These are phyloP conservation scores for Paracentrotus lividus DNA, from an alignment of 53 echinoderm and acorn worm species.

Conservation along the genomic window DNA sequence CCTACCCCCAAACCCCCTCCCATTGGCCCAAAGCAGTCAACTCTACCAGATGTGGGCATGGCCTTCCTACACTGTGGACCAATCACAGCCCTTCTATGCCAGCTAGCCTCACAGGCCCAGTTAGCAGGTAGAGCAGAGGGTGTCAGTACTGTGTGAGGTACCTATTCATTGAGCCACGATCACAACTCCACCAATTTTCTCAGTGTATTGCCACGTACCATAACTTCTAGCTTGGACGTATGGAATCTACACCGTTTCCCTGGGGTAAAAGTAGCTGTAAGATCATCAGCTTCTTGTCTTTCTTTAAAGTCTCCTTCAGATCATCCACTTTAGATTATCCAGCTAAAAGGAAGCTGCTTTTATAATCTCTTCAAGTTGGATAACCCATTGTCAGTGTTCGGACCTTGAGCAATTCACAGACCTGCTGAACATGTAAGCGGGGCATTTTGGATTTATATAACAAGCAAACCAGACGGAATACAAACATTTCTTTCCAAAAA, in stretches of 20 bases:
- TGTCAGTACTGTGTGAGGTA: constrained; percentile 15
- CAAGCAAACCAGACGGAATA: not conserved
- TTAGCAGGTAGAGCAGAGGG: not conserved
- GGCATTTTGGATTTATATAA: not conserved
- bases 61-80: constrained; percentile 37
- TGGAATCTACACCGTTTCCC: not conserved
- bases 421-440: not conserved
- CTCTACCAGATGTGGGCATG: constrained; percentile 36
- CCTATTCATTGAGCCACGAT: not conserved
- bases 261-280: not conserved
- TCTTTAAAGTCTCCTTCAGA: no score
- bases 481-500: not conserved
- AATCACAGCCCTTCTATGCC: constrained; percentile 27
- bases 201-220: not conserved
- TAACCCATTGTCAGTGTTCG: not conserved
- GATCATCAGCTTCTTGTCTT: not conserved
- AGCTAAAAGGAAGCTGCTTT: not conserved
- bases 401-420: not conserved
- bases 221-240: not conserved
- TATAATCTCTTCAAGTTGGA: not conserved
- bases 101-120: constrained; percentile 22
- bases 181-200: not conserved
- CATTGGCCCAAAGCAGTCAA: constrained; percentile 48
- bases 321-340: not conserved
- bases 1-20: not conserved